phyloP scores from a whole-genome alignment of 2,113 vertebrate genomes.

The Scytalopus superciliaris region DNA sequence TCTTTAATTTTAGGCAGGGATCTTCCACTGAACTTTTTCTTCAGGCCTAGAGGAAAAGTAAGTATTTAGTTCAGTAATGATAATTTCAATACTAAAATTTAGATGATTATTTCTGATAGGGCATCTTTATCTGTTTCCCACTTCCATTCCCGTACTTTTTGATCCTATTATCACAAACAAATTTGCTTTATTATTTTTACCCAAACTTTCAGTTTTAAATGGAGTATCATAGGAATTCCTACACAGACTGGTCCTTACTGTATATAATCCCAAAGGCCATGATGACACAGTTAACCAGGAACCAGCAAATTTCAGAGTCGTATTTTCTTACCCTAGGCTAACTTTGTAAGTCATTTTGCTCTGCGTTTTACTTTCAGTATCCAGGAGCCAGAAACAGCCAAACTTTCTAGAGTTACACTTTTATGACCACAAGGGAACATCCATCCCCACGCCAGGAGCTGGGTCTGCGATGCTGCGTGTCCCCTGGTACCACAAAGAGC shows the following conservation, averaged over 20 bases:
- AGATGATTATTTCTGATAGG: not conserved
- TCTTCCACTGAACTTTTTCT: not conserved
- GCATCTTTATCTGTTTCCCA: not conserved
- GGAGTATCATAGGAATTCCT: not conserved
- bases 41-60: not conserved
- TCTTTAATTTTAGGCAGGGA: conserved; percentile 56
- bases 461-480: not conserved
- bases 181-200: not conserved
- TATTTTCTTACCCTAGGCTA: not conserved
- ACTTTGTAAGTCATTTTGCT: not conserved
- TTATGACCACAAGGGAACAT: rapidly evolving
- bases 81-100: not conserved
- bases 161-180: not conserved
- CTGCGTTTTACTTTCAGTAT: not conserved
- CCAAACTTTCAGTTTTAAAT: not conserved
- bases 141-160: not conserved
- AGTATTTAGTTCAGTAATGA: not conserved
- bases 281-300: not conserved
- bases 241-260: not conserved
- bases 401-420: not conserved
- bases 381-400: not conserved
- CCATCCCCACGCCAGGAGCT: not conserved
- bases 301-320: not conserved
- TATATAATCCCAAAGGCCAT: not conserved
- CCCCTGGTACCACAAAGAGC: too few relatives aligned